phyloP scores from a whole-genome alignment of 2,113 vertebrate genomes.

The Chauna torquata region DNA sequence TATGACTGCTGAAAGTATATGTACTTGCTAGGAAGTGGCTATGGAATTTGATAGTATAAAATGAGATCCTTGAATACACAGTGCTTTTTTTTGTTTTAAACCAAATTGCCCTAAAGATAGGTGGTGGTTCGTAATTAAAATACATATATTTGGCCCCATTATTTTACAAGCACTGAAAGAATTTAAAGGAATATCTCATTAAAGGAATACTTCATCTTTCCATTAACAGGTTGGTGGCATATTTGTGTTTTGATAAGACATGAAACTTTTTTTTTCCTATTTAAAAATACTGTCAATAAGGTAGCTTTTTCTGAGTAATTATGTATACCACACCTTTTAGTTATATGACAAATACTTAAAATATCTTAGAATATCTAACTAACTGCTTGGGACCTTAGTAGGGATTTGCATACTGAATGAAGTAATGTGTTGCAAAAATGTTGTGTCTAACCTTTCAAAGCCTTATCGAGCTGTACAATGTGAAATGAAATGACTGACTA shows the following conservation, averaged over 20 bases:
- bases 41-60: neutral
- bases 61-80: conserved; percentile 16
- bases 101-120: conserved; percentile 13
- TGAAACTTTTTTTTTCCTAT: neutral
- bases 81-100: conserved; percentile 15
- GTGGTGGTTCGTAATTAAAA: neutral
- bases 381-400: neutral
- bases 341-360: neutral
- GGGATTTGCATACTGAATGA: neutral
- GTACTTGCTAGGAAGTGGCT: neutral
- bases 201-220: neutral
- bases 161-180: neutral
- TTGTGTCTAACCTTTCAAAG: neutral
- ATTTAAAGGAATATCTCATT: neutral
- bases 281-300: neutral
- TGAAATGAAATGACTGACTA: neutral
- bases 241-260: neutral
- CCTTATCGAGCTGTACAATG: neutral
- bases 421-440: neutral
- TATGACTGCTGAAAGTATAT: neutral
- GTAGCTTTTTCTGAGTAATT: neutral
- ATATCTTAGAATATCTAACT: neutral
- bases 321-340: neutral
- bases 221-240: neutral
- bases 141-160: neutral